Evolutionary conservation across 1,140 invertebrate genomes (phyloP).

Genomic region (Pomacea maculata): DNA sequence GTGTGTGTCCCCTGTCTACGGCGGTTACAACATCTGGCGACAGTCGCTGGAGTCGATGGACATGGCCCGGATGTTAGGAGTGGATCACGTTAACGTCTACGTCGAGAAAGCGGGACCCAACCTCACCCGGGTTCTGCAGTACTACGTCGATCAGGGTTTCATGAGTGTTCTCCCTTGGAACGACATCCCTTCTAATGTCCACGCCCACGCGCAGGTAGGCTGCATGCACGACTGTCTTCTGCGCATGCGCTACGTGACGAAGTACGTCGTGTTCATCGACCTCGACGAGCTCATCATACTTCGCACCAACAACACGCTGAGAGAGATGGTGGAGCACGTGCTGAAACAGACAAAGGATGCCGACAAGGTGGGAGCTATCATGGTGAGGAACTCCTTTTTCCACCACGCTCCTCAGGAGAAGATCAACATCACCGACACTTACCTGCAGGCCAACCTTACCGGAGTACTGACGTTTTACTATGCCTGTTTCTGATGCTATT

Average conservation of each 20-base stretch:
- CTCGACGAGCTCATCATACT: constrained; percentile 28
- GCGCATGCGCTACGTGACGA: constrained; percentile 13
- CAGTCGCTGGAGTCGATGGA: neutral
- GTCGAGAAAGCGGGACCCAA: neutral
- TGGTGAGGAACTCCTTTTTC: no score
- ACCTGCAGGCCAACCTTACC: no score
- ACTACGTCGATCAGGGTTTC: neutral
- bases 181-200: neutral
- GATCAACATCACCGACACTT: no score
- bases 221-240: constrained; percentile 28
- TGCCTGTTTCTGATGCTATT: no score
- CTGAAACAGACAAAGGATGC: no score
- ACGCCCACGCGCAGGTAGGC: constrained; percentile 18
- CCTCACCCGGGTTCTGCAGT: neutral
- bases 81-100: neutral
- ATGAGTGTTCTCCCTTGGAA: neutral
- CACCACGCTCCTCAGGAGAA: no score
- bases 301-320: constrained; percentile 1
- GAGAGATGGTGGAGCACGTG: constrained; percentile 2
- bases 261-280: constrained; percentile 21
- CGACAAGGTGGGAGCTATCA: no score
- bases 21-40: neutral
- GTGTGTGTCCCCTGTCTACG: neutral
- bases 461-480: no score
- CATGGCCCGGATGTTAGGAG: neutral